These are phyloP conservation scores for Iselma pallidipennis DNA, from an alignment of 2,888 invertebrate genomes.

Conservation along the genomic window DNA sequence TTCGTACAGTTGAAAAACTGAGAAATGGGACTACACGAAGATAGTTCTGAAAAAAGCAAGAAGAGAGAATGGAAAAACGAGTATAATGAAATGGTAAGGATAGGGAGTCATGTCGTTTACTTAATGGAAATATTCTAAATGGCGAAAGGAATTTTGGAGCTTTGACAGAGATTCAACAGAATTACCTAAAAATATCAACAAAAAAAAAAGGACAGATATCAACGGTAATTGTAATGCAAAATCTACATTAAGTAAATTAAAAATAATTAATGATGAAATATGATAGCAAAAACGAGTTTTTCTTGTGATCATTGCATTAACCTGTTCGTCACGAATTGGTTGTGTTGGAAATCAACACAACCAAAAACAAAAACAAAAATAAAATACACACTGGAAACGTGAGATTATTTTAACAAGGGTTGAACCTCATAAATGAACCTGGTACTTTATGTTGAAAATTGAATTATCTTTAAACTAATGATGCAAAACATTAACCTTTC, in stretches of 20 bases:
- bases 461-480: neutral
- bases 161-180: neutral
- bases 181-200: neutral
- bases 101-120: neutral
- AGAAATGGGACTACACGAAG: too few relatives aligned
- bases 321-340: neutral
- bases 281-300: neutral
- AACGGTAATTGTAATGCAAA: neutral
- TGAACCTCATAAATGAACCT: neutral
- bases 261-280: conserved; percentile 1
- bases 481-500: neutral
- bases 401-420: neutral
- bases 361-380: neutral
- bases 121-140: neutral
- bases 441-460: neutral
- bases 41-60: too few relatives aligned
- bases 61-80: too few relatives aligned
- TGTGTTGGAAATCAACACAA: neutral
- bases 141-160: neutral
- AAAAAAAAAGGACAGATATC: too few relatives aligned
- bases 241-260: neutral
- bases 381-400: neutral
- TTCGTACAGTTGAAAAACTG: neutral
- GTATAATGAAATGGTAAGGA: neutral
- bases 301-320: neutral